phyloP scores from a whole-genome alignment of 2,113 vertebrate genomes.

The Spea bombifrons region DNA sequence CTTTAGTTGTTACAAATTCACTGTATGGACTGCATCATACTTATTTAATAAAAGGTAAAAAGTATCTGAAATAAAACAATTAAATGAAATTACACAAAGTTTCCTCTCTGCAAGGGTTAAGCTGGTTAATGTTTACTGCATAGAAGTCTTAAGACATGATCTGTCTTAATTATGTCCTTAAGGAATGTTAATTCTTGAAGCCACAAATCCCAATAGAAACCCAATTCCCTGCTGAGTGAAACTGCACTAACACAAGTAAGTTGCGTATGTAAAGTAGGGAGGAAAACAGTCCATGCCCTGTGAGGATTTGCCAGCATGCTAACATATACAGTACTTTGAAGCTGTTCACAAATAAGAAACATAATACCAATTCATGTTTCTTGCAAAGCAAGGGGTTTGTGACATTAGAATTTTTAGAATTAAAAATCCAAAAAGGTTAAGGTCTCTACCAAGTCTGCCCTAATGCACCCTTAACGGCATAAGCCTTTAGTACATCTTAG shows the following conservation, averaged over 20 bases:
- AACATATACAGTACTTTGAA: conserved; percentile 16
- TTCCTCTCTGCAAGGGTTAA: not conserved
- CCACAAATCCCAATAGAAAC: conserved; percentile 16
- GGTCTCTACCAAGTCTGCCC: too few species aligned
- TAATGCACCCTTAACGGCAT: too few species aligned
- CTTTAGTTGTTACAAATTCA: too few species aligned
- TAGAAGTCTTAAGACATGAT: not conserved
- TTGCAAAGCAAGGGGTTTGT: not conserved
- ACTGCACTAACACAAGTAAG: not conserved
- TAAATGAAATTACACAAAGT: too few species aligned
- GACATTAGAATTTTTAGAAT: too few species aligned
- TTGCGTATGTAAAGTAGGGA: not conserved
- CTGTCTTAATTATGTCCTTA: conserved; percentile 27
- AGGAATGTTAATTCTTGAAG: conserved; percentile 34
- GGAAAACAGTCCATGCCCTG: not conserved
- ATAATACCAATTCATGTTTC: conserved; percentile 9
- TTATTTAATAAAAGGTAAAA: too few species aligned
- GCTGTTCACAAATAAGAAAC: conserved; percentile 2
- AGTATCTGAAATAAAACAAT: too few species aligned
- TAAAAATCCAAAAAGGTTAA: too few species aligned
- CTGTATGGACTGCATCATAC: too few species aligned
- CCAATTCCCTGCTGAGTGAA: conserved; percentile 7
- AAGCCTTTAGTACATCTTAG: too few species aligned
- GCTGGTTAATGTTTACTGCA: conserved; percentile 4
- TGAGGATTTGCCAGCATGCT: not conserved